Conservation (phyloP, 2,113 vertebrate species). For the Neogale vison region DNA sequence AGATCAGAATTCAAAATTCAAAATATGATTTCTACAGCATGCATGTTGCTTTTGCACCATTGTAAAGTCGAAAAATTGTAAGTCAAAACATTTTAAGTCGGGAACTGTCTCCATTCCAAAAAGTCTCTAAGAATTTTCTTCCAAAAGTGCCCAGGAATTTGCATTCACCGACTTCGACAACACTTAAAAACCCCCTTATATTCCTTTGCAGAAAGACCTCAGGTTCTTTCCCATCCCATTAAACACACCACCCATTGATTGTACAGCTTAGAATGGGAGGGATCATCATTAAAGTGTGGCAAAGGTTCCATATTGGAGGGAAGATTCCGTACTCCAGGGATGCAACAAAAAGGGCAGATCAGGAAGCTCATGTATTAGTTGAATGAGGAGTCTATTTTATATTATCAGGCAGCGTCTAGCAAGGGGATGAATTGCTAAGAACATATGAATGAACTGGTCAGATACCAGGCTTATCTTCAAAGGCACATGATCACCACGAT, state of each 20-base stretch:
- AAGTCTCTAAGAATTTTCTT: not conserved
- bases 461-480: constrained; percentile 58
- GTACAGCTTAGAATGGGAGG: not conserved
- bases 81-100: not conserved
- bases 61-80: not conserved
- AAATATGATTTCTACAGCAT: not conserved
- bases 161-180: not conserved
- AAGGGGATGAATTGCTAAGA: constrained; percentile 5
- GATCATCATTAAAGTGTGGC: not conserved
- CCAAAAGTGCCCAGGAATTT: not conserved
- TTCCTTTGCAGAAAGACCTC: not conserved
- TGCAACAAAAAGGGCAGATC: not conserved
- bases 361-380: not conserved
- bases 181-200: not conserved
- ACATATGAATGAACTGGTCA: constrained; percentile 1
- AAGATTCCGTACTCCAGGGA: not conserved
- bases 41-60: not conserved
- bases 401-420: not conserved
- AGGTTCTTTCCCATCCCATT: not conserved
- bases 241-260: not conserved
- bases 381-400: not conserved
- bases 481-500: constrained; percentile 48
- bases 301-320: not conserved
- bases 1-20: not conserved
- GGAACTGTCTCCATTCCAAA: not conserved